Conservation (phyloP, 2,113 vertebrate species). For the Sapayoa aenigma region DNA sequence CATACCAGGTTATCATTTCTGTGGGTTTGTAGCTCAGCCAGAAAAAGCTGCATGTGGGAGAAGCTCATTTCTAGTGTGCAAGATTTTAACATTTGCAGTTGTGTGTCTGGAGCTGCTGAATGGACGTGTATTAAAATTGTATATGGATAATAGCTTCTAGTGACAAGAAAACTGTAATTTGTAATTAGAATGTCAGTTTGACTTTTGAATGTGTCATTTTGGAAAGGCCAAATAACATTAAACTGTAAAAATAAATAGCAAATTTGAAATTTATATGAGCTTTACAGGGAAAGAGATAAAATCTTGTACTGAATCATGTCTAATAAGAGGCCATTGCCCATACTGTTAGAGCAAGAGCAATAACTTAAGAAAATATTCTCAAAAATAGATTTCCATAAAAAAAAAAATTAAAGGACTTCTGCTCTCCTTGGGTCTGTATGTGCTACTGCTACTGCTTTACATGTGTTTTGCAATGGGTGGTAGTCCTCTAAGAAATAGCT, state of each 20-base stretch:
- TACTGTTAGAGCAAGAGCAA: background rate
- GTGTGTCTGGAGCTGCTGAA: background rate
- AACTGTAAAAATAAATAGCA: background rate
- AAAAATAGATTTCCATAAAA: background rate
- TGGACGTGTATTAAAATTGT: background rate
- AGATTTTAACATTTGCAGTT: background rate
- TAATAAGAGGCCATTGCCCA: background rate
- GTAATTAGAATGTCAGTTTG: background rate
- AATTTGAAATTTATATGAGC: background rate
- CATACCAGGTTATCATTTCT: background rate
- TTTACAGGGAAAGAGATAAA: background rate
- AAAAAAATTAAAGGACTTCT: background rate
- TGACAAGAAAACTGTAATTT: background rate
- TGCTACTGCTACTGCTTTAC: background rate
- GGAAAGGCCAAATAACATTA: background rate
- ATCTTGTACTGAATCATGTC: background rate
- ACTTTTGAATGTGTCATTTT: background rate
- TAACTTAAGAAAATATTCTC: background rate
- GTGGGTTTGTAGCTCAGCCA: constrained; percentile 37
- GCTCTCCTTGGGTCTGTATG: background rate
- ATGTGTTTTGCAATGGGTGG: background rate
- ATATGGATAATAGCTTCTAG: background rate
- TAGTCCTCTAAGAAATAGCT: background rate
- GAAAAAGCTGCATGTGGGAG: constrained; percentile 28
- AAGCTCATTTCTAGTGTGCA: background rate